Evolutionary conservation across 35 echinoderm and acorn worm species (phyloP), one percentile per base, ranked within the genome.

Genomic region (Apostichopus parvimensis): DNA sequence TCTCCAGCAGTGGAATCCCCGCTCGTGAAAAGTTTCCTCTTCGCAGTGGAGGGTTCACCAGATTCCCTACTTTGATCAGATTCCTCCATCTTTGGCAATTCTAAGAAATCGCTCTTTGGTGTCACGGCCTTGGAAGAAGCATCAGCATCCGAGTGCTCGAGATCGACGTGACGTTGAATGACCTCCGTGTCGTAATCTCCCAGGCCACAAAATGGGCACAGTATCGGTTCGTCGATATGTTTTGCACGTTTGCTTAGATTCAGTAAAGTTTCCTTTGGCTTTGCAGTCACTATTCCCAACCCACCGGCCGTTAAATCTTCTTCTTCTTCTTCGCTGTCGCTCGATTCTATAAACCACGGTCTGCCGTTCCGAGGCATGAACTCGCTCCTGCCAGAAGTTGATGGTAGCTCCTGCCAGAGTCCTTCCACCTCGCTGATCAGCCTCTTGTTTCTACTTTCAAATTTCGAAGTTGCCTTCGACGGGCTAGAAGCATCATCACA

Each of bases 201-300:
- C 13, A 97, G 93, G 1, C 93, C 93, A 85, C 95, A 97, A 23
- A 97, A 79, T 0, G 95, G 95, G 57, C 95, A 97, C 20, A 94
- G 77, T 53, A 94, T 87, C 18, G 82, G 71, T 28, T 56, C 56
- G 28, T 97, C 77, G 10, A 97, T 55, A 25, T 94, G 91, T 12
- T 96, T 94, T 17, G 93, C 93, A 76, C 65, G 80, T 75, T 92
- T 82, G 79, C 95, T 97, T 3, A 96, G 84, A 57, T 87, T 94
- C 14, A 97, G 81, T 12, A 97, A 80, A 53, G 95, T 97, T 62
- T 91, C 90, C 73, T 97, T 97, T 72, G 90, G 90, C 66, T 92
- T 80, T 15, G 6, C 4, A 68, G 28, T 2, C 8, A 54, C 15
- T 82, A 0, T 9, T 82, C 79, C n/a, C 79, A 9, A 22, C 55